Percentiles rank a stretch among this genome's conserved stretches.
Conservation (phyloP, 37 sponge, comb jelly and placozoan species). For the Amphimedon queenslandica region DNA sequence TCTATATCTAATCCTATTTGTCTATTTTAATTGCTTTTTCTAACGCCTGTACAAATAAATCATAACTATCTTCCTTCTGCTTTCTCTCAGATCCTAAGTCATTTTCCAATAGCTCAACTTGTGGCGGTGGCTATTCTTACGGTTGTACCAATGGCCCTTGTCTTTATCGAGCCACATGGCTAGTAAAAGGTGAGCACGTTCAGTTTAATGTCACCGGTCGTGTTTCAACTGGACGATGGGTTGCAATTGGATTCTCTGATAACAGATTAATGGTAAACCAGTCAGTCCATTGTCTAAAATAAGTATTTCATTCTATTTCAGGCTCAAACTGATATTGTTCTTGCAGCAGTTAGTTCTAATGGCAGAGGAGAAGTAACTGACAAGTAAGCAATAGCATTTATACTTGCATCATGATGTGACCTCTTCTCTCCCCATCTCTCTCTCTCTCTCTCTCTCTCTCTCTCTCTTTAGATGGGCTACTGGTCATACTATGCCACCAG, state of each 20-base stretch:
- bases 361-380: slow-evolving; percentile 32
- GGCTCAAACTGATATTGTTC: slow-evolving; percentile 38
- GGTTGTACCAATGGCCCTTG: neutral
- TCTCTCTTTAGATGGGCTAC: slow-evolving; percentile 8
- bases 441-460: too few relatives aligned
- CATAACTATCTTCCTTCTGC: too few relatives aligned
- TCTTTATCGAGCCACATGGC: slow-evolving; percentile 10
- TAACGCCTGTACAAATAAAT: too few relatives aligned
- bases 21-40: too few relatives aligned
- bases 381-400: slow-evolving; percentile 14
- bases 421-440: neutral
- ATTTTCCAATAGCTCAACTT: neutral
- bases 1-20: too few relatives aligned
- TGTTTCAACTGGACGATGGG: slow-evolving; percentile 16
- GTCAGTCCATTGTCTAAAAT: too few relatives aligned
- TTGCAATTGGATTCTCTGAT: slow-evolving; percentile 53
- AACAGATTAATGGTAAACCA: slow-evolving; percentile 39
- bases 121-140: neutral
- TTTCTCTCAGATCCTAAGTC: neutral
- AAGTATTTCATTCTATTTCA: too few relatives aligned
- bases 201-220: slow-evolving; percentile 22
- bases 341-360: slow-evolving; percentile 33
- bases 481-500: slow-evolving; percentile 4
- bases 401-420: neutral
- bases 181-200: slow-evolving; percentile 5